Base-by-base conservation (phyloP, 2,113 vertebrate species). In the Pimephales promelas region DNA sequence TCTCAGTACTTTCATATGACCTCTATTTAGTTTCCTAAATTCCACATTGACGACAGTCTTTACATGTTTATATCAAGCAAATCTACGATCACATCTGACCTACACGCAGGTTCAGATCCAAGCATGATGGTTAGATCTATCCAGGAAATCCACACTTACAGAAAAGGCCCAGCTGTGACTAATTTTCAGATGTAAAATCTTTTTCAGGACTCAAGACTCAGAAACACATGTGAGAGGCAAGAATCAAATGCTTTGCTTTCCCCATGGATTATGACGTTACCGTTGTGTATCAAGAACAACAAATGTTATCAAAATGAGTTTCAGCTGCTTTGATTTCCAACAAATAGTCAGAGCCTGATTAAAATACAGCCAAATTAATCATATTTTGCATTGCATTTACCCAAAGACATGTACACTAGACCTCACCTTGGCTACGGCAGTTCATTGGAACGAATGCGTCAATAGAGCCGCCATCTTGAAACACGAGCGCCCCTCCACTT, bases 61-160 rank as follows among this genome's bases (percentile, higher is more conserved):
- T 24, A 72, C 43, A 54, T 74, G 62, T 36, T 49, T 80, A 74
- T n/a, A 43, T 76, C 3, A 36, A 40, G 59, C 36, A 62, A 43
- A 22, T 64, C 22, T 57, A 74, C 52, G 36, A 73, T 80, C 45
- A 72, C 40, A 61, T 82, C 40, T 82, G 9, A 49, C 34, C 34
- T 71, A 49, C 68, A 59, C 40, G 36, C 11, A 26, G 47, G 49
- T n/a, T 54, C 76, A 80, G 68, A 36, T 83, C 70, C 62, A 36
- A 81, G 49, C 68, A 81, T 66, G 79, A 83, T 36, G 28, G 10
- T 76, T 62, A 49, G 34, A 56, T 22, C 62, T 43, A 83, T 52
- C 34, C 68, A 83, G 74, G 57, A 80, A 83, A 80, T 68, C 34
- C 54, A 26, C 3, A 36, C 34, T 79, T 80, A 86, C n/a, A 83